These are phyloP conservation scores for Drosophila limbata DNA, from an alignment of 2,888 invertebrate genomes.

Conservation along the genomic window DNA sequence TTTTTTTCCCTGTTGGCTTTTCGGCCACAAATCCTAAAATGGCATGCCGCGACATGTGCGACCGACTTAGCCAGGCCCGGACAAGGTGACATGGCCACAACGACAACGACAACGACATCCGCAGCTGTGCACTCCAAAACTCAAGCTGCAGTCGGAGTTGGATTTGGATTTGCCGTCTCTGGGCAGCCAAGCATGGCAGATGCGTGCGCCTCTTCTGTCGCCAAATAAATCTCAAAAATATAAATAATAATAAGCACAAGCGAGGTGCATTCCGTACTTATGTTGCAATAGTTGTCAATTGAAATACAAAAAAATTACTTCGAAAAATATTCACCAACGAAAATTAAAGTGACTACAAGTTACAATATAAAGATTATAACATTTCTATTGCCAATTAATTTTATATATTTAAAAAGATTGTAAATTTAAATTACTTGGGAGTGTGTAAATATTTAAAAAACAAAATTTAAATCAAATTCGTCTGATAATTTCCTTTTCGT, in stretches of 20 bases:
- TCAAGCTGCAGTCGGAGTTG: conserved; percentile 32
- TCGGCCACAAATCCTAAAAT: conserved; percentile 81
- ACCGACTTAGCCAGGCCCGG: conserved; percentile 75
- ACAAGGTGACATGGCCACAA: conserved; percentile 74
- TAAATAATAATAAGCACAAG: conserved; percentile 63
- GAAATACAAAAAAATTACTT: background rate
- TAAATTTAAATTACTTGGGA: too few species aligned
- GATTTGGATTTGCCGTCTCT: conserved; percentile 20
- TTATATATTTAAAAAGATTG: background rate
- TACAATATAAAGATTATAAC: too few species aligned
- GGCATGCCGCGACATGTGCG: conserved; percentile 81
- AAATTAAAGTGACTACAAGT: background rate
- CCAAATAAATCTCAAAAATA: conserved; percentile 69
- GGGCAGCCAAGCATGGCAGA: conserved; percentile 65
- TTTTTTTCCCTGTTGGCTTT: conserved; percentile 40
- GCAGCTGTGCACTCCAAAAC: conserved; percentile 56
- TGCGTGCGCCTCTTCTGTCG: conserved; percentile 59
- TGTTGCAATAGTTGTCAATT: conserved; percentile 7
- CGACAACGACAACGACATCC: conserved; percentile 31
- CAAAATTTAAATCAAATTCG: too few species aligned
- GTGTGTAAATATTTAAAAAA: too few species aligned
- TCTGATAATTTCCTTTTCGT: too few species aligned
- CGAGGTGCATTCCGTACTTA: conserved; percentile 30
- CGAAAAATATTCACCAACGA: background rate
- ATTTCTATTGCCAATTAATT: background rate